Conservation (phyloP, 2,888 invertebrate genomes). For the Heteromyza rotundicornis region DNA sequence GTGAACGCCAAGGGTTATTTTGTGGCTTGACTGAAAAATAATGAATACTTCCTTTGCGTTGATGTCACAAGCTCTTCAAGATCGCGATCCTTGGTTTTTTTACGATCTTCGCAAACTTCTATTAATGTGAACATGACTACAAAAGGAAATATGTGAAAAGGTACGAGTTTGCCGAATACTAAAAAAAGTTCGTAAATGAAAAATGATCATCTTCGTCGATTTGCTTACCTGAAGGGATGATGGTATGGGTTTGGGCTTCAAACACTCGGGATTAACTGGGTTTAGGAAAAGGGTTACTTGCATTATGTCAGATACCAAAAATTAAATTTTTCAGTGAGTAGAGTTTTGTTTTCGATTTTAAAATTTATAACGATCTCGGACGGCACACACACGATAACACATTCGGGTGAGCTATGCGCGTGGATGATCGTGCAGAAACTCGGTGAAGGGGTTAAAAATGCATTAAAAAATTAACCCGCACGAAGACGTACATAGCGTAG, state of each 20-base stretch:
- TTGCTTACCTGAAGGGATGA: slow-evolving; percentile 31
- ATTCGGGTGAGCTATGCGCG: slow-evolving; percentile 1
- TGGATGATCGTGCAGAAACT: slow-evolving; percentile 41
- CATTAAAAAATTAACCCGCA: slow-evolving; percentile 42
- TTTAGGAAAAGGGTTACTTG: slow-evolving; percentile 45
- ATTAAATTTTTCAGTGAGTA: neutral
- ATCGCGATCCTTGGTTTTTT: slow-evolving; percentile 8
- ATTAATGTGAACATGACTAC: too few species aligned
- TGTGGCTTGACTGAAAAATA: slow-evolving; percentile 3
- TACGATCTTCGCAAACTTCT: neutral
- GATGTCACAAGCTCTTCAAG: slow-evolving; percentile 39
- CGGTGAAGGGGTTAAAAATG: slow-evolving; percentile 34
- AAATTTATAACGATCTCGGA: neutral
- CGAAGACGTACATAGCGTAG: too few species aligned
- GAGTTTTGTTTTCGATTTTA: too few species aligned
- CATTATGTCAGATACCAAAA: neutral
- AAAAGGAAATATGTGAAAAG: too few species aligned
- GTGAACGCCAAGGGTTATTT: slow-evolving; percentile 5
- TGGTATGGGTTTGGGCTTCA: slow-evolving; percentile 6
- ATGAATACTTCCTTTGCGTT: slow-evolving; percentile 32
- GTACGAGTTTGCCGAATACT: too few species aligned
- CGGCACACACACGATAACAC: neutral
- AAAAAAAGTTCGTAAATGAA: too few species aligned
- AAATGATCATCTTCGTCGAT: slow-evolving; percentile 48
- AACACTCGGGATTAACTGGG: slow-evolving; percentile 46